A percentile compares a stretch with the other conserved stretches of the same genome.
Conservation (phyloP, 2,888 invertebrate species). For the Hybos culiciformis region DNA sequence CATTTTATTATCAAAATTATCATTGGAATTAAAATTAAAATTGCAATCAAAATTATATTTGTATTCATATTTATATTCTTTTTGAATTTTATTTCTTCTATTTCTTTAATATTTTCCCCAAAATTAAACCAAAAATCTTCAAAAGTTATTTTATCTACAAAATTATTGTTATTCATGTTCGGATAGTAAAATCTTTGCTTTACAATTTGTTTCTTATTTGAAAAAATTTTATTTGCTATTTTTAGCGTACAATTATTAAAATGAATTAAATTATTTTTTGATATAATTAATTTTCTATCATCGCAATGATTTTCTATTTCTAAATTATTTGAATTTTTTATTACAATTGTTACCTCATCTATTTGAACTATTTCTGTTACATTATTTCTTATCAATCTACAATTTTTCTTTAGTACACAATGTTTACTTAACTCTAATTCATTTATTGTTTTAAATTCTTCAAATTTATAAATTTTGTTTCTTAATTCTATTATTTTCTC, state of each 20-base stretch:
- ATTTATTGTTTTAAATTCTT: not conserved
- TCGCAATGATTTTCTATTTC: constrained; percentile 7
- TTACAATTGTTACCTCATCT: constrained; percentile 1
- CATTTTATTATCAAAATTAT: too few species aligned
- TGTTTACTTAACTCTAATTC: not conserved
- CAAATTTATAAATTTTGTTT: not conserved
- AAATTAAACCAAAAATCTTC: too few species aligned
- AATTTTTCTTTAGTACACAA: not conserved
- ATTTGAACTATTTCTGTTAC: not conserved
- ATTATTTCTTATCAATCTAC: not conserved
- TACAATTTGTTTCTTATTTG: constrained; percentile 2
- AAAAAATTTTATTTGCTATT: constrained; percentile 4
- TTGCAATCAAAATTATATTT: too few species aligned
- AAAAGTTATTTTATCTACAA: not conserved
- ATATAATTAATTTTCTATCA: constrained; percentile 5
- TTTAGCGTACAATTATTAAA: constrained; percentile 6
- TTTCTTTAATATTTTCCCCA: too few species aligned
- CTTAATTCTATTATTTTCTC: not conserved
- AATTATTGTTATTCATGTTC: constrained; percentile 10
- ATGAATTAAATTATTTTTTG: constrained; percentile 2
- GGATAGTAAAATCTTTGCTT: constrained; percentile 3
- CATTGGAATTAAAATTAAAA: too few species aligned
- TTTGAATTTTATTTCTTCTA: too few species aligned
- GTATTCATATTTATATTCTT: too few species aligned
- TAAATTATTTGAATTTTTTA: constrained; percentile 5